A percentile compares a stretch with the other conserved stretches of the same genome.
phyloP scores from a whole-genome alignment of 2,797 vertebrate species.

The Pyrocephalus nanus region DNA sequence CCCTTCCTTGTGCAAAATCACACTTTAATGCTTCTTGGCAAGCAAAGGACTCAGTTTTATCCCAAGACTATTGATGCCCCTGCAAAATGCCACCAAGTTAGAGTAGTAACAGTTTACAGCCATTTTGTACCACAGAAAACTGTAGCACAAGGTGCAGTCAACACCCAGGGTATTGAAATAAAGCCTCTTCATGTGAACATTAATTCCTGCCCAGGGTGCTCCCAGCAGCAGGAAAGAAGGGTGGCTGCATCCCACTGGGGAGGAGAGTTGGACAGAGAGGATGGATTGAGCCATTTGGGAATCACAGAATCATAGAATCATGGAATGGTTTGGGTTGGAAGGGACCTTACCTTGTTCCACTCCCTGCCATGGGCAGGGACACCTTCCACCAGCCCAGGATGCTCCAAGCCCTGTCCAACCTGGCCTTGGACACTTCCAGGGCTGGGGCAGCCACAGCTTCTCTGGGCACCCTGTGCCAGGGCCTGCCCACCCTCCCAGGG shows the following conservation, averaged over 20 bases:
- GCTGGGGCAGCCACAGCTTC: background rate
- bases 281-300: background rate
- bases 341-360: background rate
- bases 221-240: background rate
- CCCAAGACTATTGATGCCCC: background rate
- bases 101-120: accelerated
- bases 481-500: background rate
- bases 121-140: background rate
- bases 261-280: background rate
- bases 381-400: background rate
- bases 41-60: background rate
- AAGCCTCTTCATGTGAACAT: accelerated
- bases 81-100: background rate
- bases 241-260: background rate
- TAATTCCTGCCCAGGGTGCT: background rate
- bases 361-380: background rate
- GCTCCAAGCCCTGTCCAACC: background rate
- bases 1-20: background rate
- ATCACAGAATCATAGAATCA: no score
- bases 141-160: background rate
- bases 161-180: accelerated
- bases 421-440: background rate
- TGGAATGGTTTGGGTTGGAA: background rate
- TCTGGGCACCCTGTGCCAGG: background rate
- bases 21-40: background rate